phyloP scores from a whole-genome alignment of 2,113 vertebrate species.

The Myocastor coypus region DNA sequence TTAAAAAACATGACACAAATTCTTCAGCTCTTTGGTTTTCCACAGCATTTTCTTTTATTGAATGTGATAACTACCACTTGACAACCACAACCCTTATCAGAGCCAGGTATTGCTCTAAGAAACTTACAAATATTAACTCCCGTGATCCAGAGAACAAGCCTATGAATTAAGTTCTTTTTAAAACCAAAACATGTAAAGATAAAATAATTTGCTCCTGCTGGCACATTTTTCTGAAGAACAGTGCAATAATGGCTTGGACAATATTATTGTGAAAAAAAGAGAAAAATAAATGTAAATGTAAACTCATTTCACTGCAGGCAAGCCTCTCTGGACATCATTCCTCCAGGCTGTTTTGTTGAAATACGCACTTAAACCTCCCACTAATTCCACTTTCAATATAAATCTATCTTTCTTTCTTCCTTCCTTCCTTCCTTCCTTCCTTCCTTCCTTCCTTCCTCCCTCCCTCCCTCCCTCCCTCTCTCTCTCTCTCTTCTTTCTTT shows the following conservation, averaged over 20 bases:
- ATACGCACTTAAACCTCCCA: not conserved
- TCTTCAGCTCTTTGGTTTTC: not conserved
- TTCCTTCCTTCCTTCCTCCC: no score
- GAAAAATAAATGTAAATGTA: not conserved
- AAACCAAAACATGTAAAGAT: not conserved
- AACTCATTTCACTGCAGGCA: not conserved
- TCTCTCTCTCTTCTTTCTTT: no score
- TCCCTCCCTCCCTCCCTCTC: no score
- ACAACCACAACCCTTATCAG: not conserved
- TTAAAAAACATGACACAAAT: not conserved
- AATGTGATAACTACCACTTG: not conserved
- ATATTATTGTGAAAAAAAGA: not conserved
- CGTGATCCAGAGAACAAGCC: not conserved
- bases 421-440: no score
- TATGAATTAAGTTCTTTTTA: not conserved
- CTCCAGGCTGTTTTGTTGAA: not conserved
- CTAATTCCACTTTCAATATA: not conserved
- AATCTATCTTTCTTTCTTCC: no score
- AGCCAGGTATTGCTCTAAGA: not conserved
- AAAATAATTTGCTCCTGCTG: not conserved
- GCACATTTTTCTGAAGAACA: not conserved
- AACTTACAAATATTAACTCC: not conserved
- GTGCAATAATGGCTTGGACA: not conserved
- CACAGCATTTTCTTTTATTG: not conserved
- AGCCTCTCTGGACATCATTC: not conserved